Percentiles rank a stretch among this genome's conserved stretches.
Conservation (phyloP, 2,888 invertebrate species). For the Amblyjoppa proteus region DNA sequence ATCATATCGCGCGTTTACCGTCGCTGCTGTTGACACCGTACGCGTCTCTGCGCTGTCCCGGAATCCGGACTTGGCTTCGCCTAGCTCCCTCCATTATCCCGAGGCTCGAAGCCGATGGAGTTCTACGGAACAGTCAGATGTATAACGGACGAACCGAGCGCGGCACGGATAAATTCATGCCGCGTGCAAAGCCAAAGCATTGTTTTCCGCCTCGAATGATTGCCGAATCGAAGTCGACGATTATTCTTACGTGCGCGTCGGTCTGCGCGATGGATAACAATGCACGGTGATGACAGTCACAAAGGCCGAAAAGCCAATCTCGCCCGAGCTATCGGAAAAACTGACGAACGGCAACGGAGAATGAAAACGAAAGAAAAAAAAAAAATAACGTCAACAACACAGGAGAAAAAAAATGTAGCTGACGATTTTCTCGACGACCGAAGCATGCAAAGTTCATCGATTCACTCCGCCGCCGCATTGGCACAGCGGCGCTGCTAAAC, state of each 20-base stretch:
- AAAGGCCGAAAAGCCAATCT: conserved; percentile 37
- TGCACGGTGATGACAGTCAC: neutral
- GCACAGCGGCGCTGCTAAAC: conserved; percentile 12
- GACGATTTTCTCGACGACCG: conserved; percentile 30
- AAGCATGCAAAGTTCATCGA: conserved; percentile 76
- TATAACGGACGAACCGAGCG: neutral
- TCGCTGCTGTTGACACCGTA: conserved; percentile 24
- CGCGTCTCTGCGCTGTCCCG: conserved; percentile 7
- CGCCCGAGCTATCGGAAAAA: conserved; percentile 36
- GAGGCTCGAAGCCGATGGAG: neutral
- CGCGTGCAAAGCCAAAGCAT: conserved; percentile 6
- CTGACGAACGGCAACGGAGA: conserved; percentile 29
- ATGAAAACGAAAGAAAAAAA: conserved; percentile 1
- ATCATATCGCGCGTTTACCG: conserved; percentile 35
- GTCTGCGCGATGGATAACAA: neutral
- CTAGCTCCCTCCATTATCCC: neutral
- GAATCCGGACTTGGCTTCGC: conserved; percentile 10
- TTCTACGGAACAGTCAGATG: neutral
- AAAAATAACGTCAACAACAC: neutral
- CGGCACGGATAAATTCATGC: neutral
- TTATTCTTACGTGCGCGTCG: neutral
- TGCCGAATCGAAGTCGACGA: neutral
- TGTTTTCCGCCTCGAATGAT: neutral
- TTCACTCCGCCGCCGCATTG: conserved; percentile 52
- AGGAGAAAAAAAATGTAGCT: conserved; percentile 6